Evolutionary conservation across 2,797 vertebrate species (phyloP).

Genomic region (Lycodopsis pacificus): DNA sequence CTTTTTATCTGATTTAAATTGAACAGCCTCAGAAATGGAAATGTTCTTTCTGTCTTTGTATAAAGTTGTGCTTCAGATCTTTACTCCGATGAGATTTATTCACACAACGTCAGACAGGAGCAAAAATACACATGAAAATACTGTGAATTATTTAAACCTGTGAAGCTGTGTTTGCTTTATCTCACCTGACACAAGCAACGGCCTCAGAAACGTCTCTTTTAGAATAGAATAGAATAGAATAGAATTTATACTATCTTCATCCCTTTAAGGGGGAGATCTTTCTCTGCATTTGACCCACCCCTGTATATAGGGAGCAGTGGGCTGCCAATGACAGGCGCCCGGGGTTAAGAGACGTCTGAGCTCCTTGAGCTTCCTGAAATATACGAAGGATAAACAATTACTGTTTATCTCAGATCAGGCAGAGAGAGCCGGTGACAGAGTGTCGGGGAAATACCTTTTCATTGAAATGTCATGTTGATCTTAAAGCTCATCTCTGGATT

Average conservation of each 20-base stretch:
- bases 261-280: too few species aligned
- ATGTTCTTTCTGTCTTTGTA: neutral
- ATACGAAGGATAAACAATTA: conserved; percentile 7
- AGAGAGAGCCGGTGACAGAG: neutral
- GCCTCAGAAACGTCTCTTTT: conserved; percentile 33
- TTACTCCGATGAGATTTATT: conserved; percentile 18
- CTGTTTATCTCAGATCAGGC: conserved; percentile 29
- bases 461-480: conserved; percentile 44
- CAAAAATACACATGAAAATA: conserved; percentile 10
- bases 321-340: too few species aligned
- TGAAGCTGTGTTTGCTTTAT: conserved; percentile 44
- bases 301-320: too few species aligned
- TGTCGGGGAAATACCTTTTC: neutral
- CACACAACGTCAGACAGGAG: conserved; percentile 9
- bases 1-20: conserved; percentile 13
- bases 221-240: too few species aligned
- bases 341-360: neutral
- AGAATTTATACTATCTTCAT: too few species aligned
- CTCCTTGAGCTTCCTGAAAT: conserved; percentile 15
- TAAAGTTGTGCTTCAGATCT: conserved; percentile 8
- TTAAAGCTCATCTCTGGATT: conserved; percentile 21
- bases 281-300: too few species aligned
- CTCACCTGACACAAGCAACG: conserved; percentile 12
- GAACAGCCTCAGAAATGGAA: conserved; percentile 14
- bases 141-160: conserved; percentile 6